Base-by-base conservation (phyloP, 2,113 vertebrate species). In the Excalfactoria chinensis region DNA sequence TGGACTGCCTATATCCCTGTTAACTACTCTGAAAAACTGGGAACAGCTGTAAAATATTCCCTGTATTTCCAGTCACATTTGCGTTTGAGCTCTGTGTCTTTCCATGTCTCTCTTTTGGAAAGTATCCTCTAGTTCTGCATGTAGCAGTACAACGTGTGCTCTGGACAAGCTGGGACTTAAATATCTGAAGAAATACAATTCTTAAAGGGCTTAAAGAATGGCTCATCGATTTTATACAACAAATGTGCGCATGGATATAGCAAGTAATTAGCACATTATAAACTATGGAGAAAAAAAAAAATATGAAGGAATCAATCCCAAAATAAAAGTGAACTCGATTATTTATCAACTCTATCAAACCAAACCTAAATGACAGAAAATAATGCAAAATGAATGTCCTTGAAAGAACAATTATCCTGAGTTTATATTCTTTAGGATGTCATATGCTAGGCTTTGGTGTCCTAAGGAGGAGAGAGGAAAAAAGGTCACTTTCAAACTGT, bases 401-500 rank as follows among this genome's bases (percentile, higher is more conserved):
- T 94, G 56, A 75, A 85, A 64, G 44, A 73, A 53, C 5, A 22
- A 75, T 92, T 76, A 5, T 10, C 10, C n/a, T 28, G 53, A 34
- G 9, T 72, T 77, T 18, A 9, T 43, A 20, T 58, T 84, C 12
- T 69, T 43, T 69, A 4, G 1, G 35, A 32, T 6, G 17, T 35
- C 55, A 11, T 6, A 20, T 28, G 6, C 18, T 66, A 73, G 46
- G 22, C 49, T 80, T 63, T 6, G 2, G 28, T 17, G 40, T 32
- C 67, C 44, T 4, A 72, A 88, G 13, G 22, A 89, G 30, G 32
- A 88, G 37, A 34, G 32, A 81, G 43, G 35, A 90, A 78, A 48
- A 77, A 94, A 95, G 82, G 59, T 86, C 83, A 88, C 72, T 84
- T 93, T 91, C 73, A 73, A 53, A 43, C 90, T 86, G 25, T 56